Evolutionary conservation across 92 coral and sea anemone species (phyloP), one percentile per base, ranked within the genome.

Genomic region (Metridium senile): DNA sequence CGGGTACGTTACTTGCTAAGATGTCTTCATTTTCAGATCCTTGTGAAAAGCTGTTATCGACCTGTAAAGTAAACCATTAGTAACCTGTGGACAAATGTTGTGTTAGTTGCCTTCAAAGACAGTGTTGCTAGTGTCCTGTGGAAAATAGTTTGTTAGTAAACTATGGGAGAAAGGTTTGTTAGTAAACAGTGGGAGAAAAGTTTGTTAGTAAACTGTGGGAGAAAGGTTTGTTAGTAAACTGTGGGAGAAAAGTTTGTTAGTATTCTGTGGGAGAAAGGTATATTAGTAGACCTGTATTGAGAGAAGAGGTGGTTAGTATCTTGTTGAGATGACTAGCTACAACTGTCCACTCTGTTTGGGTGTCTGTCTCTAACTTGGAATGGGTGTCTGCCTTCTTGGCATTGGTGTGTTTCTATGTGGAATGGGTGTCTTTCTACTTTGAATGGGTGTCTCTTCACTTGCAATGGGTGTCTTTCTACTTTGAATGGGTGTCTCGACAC

Each of bases 61-160:
- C 31, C 82, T 77, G 82, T 43, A 77, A 67, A 31, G 31, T 33
- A 33, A 79, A 33, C 21, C 1, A 54, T 78, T 58, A 70, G 69
- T 70, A 25, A 0, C 75, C 84, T 79, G 84, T 70, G 76, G 62
- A 70, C 31, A 58, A 16, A 54, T 35, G 46, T n/a, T 20, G 27
- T 31, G 34, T 33, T 54, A 54, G 61, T 54, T 17, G 3, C 61
- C 61, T 54, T 6, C 17, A 22, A 22, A 54, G 26, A 22, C 11
- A 54, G 69, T 26, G 69, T 31, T 10, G 68, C 57, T 73, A 73
- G 78, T 73, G 21, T 45, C 23, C 75, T 49, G 59, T 9, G 20
- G 59, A 39, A 39, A 13, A 13, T 4, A 39, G 49, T 6, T 39
- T 39, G 49, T 39, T 39, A 39, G 49, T 39, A 39, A 13, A 13